Percentiles rank a stretch among this genome's conserved stretches.
Conservation (phyloP, 2,113 vertebrate species). For the Pelodiscus sinensis region DNA sequence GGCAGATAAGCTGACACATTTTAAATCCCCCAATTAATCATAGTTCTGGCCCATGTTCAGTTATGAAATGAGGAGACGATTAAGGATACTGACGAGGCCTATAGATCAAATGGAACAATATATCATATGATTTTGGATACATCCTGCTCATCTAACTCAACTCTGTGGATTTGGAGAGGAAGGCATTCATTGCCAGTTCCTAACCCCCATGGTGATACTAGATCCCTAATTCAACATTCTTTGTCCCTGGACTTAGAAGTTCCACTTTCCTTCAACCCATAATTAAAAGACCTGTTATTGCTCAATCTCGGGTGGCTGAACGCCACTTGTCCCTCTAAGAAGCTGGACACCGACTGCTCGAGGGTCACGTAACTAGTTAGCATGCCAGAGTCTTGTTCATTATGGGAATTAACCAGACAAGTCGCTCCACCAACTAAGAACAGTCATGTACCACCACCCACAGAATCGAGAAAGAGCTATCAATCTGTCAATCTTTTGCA, state of each 20-base stretch:
- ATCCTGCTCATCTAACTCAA: background rate
- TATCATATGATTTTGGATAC: background rate
- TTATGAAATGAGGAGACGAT: background rate
- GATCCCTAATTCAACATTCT: background rate
- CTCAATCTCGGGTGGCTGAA: no score
- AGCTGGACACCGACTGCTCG: no score
- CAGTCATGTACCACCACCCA: no score
- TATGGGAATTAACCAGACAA: no score
- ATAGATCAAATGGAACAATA: background rate
- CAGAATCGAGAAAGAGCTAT: no score
- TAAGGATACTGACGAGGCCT: background rate
- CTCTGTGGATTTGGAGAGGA: background rate
- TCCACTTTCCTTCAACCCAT: background rate
- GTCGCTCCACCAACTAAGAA: no score
- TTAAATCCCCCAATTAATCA: constrained; percentile 45
- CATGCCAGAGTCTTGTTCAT: no score
- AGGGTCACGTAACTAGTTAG: no score
- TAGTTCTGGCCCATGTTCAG: constrained; percentile 3
- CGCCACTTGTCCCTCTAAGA: no score
- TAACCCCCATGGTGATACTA: background rate
- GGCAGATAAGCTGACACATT: constrained; percentile 26
- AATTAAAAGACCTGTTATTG: background rate
- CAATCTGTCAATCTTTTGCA: no score
- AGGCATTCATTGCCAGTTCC: background rate
- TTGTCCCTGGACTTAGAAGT: background rate